Evolutionary conservation across 1,140 invertebrate genomes (phyloP).

Genomic region (Laupala kohalensis): DNA sequence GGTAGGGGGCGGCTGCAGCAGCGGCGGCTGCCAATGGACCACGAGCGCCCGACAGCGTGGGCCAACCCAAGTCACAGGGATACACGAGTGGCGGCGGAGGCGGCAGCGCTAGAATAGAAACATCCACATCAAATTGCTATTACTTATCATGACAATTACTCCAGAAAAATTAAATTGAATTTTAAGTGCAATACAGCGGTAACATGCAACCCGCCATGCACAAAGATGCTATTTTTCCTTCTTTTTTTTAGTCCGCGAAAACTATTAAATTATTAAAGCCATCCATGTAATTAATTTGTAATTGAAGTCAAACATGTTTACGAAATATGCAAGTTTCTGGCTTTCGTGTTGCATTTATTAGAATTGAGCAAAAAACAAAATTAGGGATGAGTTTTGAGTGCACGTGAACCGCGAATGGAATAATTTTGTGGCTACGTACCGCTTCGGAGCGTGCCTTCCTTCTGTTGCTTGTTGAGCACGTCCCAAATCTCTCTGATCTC

Average conservation of each 20-base stretch:
- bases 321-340: neutral
- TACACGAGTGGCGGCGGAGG: slow-evolving; percentile 35
- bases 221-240: too few relatives aligned
- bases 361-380: too few relatives aligned
- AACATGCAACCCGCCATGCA: too few relatives aligned
- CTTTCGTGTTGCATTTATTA: neutral
- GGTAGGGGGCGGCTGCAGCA: slow-evolving; percentile 24
- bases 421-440: neutral
- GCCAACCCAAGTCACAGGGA: slow-evolving; percentile 46
- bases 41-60: slow-evolving; percentile 33
- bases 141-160: too few relatives aligned
- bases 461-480: slow-evolving; percentile 47
- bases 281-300: slow-evolving; percentile 1
- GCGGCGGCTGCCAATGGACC: slow-evolving; percentile 15
- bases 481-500: slow-evolving; percentile 58
- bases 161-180: too few relatives aligned
- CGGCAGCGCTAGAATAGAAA: slow-evolving; percentile 1
- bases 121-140: neutral
- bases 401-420: too few relatives aligned
- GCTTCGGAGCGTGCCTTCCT: slow-evolving; percentile 24
- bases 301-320: slow-evolving; percentile 13
- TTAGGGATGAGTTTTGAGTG: too few relatives aligned
- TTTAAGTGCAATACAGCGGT: too few relatives aligned
- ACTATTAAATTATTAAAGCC: too few relatives aligned
- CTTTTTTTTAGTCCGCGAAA: too few relatives aligned